A percentile compares a stretch with the other conserved stretches of the same genome.
These are phyloP conservation scores for Nothoprocta pentlandii DNA, from an alignment of 2,113 vertebrate genomes.

Conservation along the genomic window DNA sequence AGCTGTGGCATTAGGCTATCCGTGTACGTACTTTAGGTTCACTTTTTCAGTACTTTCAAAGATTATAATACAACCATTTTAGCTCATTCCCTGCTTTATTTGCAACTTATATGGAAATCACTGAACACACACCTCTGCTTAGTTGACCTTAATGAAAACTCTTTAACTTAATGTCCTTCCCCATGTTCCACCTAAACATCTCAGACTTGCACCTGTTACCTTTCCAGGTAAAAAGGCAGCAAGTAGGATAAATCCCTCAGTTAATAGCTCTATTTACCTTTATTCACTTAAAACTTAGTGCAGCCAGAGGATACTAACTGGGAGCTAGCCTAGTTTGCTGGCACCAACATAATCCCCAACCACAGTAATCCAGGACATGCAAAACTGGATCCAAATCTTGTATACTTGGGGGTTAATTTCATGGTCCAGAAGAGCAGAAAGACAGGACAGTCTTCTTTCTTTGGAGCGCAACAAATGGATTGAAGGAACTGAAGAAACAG, in stretches of 20 bases:
- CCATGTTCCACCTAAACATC: neutral
- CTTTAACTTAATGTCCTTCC: neutral
- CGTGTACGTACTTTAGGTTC: neutral
- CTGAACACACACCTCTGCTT: neutral
- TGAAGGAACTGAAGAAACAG: neutral
- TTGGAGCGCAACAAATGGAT: rapidly evolving
- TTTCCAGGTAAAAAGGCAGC: neutral
- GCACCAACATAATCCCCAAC: neutral
- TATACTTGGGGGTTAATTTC: neutral
- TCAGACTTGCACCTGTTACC: neutral
- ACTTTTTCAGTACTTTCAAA: neutral
- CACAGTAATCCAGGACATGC: neutral
- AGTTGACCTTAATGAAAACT: neutral
- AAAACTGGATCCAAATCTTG: neutral
- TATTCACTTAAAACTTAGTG: neutral
- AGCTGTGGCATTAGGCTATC: neutral
- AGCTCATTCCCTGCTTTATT: neutral
- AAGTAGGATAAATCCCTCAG: neutral
- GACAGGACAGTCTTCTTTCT: neutral
- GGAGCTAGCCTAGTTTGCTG: neutral
- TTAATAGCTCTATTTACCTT: neutral
- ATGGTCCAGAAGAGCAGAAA: neutral
- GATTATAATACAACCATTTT: neutral
- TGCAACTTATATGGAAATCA: slow-evolving; percentile 12
- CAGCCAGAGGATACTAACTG: neutral